Conservation (phyloP, 2,797 vertebrate species). For the Catamblyrhynchus diadema region DNA sequence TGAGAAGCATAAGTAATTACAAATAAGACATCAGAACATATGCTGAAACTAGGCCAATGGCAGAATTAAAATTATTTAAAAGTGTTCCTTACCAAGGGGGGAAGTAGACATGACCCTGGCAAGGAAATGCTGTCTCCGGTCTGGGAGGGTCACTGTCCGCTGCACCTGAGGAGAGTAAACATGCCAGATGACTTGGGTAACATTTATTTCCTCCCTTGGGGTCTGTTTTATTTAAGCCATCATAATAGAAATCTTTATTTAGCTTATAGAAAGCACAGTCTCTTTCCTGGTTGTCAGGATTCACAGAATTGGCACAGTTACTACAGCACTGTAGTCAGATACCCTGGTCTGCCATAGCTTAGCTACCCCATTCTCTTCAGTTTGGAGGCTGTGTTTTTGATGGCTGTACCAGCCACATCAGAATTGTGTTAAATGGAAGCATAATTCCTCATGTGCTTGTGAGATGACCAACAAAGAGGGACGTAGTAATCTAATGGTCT, state of each 20-base stretch:
- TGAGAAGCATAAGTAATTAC: background rate
- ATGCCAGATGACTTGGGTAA: background rate
- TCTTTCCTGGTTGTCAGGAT: background rate
- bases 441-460: background rate
- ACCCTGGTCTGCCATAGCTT: too few relatives aligned
- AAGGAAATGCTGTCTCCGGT: background rate
- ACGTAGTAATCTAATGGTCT: background rate
- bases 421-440: background rate
- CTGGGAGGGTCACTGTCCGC: background rate
- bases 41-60: background rate
- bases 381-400: background rate
- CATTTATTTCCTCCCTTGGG: background rate
- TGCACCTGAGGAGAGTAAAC: background rate
- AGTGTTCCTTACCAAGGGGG: background rate
- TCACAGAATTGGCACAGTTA: background rate
- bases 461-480: background rate
- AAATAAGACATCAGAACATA: background rate
- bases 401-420: background rate
- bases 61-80: background rate
- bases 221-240: background rate
- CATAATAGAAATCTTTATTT: background rate
- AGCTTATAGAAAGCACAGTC: background rate
- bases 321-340: background rate
- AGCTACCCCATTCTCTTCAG: accelerated
- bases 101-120: background rate